A percentile compares a stretch with the other conserved stretches of the same genome.
Conservation (phyloP, 2,113 vertebrate genomes). For the Spizaetus ornatus region DNA sequence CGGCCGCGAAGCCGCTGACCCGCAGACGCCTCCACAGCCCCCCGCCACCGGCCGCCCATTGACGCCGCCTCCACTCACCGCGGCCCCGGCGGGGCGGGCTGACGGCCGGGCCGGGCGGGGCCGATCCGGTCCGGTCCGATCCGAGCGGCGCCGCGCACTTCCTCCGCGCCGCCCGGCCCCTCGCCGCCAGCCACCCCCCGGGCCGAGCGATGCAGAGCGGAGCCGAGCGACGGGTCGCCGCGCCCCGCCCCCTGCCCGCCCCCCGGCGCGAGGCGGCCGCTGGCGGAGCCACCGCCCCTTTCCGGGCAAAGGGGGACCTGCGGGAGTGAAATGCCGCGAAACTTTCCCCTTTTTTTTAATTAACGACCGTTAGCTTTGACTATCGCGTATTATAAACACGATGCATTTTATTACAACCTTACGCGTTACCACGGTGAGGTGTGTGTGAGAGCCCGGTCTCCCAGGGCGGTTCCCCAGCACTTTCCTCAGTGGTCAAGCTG, state of each 20-base stretch:
- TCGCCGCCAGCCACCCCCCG: no score
- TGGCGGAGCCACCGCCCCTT: no score
- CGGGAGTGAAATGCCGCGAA: rapidly evolving
- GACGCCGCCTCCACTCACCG: background rate
- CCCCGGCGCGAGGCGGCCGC: background rate
- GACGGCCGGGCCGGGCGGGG: no score
- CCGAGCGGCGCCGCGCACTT: no score
- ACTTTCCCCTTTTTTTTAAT: rapidly evolving
- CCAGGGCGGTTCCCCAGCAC: no score
- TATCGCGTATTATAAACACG: rapidly evolving
- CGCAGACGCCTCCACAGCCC: background rate
- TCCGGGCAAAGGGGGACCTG: background rate
- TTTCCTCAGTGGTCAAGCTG: background rate
- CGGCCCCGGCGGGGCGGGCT: background rate
- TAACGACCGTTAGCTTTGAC: rapidly evolving
- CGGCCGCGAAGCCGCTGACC: background rate
- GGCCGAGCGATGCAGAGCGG: no score
- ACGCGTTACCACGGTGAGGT: background rate
- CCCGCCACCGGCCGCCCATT: background rate
- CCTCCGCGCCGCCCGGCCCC: no score
- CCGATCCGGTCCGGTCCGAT: no score
- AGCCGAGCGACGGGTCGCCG: no score
- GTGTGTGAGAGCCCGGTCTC: background rate
- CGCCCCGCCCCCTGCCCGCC: background rate
- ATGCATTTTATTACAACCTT: rapidly evolving